These are phyloP conservation scores for Anoplolepis gracilipes DNA, from an alignment of 1,140 invertebrate genomes.

Conservation along the genomic window DNA sequence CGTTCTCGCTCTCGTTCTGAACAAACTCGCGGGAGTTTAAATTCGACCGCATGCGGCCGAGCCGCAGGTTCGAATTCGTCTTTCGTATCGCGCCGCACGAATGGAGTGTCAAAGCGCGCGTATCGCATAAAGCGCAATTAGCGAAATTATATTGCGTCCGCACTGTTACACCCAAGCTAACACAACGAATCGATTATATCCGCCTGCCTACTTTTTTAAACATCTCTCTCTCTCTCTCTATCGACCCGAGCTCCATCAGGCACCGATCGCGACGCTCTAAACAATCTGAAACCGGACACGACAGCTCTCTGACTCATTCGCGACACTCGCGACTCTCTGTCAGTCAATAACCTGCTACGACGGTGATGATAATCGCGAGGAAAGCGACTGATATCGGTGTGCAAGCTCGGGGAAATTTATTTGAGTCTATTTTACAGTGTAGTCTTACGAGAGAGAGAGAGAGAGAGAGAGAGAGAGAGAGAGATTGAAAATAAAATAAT, in stretches of 20 bases:
- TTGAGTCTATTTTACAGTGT: not conserved
- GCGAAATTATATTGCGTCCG: conserved; percentile 48
- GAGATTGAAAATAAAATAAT: not conserved
- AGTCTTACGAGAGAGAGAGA: too few relatives aligned
- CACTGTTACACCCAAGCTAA: conserved; percentile 15
- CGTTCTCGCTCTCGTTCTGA: conserved; percentile 25
- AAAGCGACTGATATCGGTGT: conserved; percentile 27
- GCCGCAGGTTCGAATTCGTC: conserved; percentile 47
- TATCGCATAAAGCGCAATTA: conserved; percentile 59
- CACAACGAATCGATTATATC: conserved; percentile 36
- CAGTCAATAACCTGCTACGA: conserved; percentile 64
- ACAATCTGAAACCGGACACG: conserved; percentile 41
- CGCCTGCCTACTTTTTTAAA: conserved; percentile 32
- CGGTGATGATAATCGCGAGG: conserved; percentile 50
- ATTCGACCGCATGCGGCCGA: conserved; percentile 52
- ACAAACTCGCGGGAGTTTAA: conserved; percentile 56
- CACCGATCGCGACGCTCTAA: conserved; percentile 43
- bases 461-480: too few relatives aligned
- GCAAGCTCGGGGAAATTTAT: conserved; percentile 22
- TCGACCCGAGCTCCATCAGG: conserved; percentile 32
- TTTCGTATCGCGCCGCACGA: conserved; percentile 54
- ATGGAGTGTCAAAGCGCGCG: conserved; percentile 49
- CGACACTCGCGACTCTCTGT: conserved; percentile 49
- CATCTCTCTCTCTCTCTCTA: not conserved
- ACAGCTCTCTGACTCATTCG: conserved; percentile 48